These are phyloP conservation scores for Fistularia tabacaria DNA, from an alignment of 2,797 vertebrate genomes.

Conservation along the genomic window DNA sequence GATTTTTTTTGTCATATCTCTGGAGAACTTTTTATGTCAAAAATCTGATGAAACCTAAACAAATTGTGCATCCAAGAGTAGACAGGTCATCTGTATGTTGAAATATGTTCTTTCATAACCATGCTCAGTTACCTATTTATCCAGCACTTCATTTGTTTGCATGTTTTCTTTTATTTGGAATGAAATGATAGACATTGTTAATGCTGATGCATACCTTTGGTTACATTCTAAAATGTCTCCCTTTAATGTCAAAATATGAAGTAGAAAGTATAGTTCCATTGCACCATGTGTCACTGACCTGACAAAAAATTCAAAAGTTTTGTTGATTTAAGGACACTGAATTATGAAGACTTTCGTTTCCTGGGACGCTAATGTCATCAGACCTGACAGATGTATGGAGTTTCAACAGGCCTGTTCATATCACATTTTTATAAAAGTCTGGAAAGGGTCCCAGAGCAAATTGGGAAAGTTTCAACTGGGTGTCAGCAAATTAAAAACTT, in stretches of 20 bases:
- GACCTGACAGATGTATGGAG: constrained; percentile 17
- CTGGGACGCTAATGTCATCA: constrained; percentile 2
- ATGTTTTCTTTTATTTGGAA: constrained; percentile 13
- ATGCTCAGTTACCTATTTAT: constrained; percentile 8
- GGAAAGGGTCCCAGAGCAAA: constrained; percentile 1
- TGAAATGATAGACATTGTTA: constrained; percentile 3
- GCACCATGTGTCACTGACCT: neutral
- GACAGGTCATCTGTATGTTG: constrained; percentile 20
- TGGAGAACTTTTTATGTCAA: constrained; percentile 21
- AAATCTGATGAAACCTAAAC: constrained; percentile 24
- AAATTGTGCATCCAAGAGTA: constrained; percentile 8
- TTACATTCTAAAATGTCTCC: neutral
- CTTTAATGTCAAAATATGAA: constrained; percentile 5
- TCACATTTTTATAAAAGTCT: constrained; percentile 11
- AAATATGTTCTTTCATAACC: constrained; percentile 23
- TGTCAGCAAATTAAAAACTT: constrained; percentile 22
- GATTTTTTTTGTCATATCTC: neutral
- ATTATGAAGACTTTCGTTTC: constrained; percentile 1
- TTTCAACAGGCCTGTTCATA: constrained; percentile 14
- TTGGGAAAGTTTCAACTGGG: constrained; percentile 6
- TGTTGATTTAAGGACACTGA: too few species aligned
- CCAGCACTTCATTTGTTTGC: too few species aligned
- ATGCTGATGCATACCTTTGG: neutral
- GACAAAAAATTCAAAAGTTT: neutral
- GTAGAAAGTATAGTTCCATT: neutral